phyloP scores from a whole-genome alignment of 2,113 vertebrate genomes.

The Pimephales promelas region DNA sequence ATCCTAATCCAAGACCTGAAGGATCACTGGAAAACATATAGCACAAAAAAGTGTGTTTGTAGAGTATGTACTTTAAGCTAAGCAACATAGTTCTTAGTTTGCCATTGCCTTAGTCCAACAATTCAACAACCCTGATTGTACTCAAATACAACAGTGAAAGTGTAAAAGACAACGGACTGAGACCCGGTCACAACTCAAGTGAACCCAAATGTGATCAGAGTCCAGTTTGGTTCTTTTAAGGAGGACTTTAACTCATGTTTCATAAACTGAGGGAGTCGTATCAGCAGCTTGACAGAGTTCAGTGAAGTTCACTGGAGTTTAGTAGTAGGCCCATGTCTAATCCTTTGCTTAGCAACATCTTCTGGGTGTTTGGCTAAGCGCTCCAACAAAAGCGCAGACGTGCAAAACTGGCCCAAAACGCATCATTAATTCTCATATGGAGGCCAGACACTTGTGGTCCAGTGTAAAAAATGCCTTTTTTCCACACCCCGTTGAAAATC shows the following conservation, averaged over 20 bases:
- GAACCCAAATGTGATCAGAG: background rate
- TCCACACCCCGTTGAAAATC: constrained; percentile 48
- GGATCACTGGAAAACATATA: no score
- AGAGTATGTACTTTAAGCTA: background rate
- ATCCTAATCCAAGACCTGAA: no score
- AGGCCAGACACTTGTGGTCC: constrained; percentile 54
- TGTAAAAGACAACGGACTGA: background rate
- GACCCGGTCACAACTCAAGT: background rate
- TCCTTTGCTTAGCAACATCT: constrained; percentile 46
- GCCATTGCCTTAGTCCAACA: background rate
- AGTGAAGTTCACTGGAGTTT: constrained; percentile 2
- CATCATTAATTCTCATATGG: constrained; percentile 63
- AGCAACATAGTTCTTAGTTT: background rate
- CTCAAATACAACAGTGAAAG: background rate
- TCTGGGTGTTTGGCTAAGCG: constrained; percentile 40
- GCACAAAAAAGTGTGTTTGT: background rate
- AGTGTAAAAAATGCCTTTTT: constrained; percentile 42
- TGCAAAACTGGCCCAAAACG: constrained; percentile 55
- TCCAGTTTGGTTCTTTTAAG: background rate
- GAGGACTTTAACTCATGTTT: background rate
- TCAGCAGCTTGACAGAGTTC: constrained; percentile 19
- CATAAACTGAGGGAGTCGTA: background rate
- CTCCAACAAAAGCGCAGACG: constrained; percentile 56
- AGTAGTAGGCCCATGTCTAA: constrained; percentile 16
- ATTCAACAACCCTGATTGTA: background rate